These are phyloP conservation scores for Myotis daubentonii DNA, from an alignment of 2,797 vertebrate species.

Conservation along the genomic window DNA sequence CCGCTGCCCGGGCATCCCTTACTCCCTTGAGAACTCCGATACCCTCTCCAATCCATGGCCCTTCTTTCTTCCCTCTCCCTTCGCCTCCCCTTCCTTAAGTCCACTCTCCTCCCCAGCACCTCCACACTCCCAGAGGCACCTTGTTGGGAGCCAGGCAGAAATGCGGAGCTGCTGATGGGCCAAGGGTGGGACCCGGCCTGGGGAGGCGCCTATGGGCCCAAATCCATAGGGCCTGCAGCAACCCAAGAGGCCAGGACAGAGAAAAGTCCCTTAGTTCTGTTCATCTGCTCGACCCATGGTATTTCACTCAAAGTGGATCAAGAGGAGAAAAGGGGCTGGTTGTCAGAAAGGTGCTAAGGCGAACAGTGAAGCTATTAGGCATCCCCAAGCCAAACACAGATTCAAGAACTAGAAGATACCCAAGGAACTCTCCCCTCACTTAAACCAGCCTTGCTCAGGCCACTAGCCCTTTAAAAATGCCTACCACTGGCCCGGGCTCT, in stretches of 20 bases:
- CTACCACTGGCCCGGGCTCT: not conserved
- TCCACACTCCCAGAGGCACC: not conserved
- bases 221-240: not conserved
- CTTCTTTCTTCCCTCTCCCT: not conserved
- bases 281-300: not conserved
- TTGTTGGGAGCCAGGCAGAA: accelerated
- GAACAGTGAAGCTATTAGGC: not conserved
- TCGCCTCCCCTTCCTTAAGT: not conserved
- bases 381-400: not conserved
- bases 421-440: not conserved
- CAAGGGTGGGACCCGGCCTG: not conserved
- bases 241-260: not conserved
- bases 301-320: not conserved
- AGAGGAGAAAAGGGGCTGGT: not conserved
- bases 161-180: not conserved
- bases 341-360: not conserved
- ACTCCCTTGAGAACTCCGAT: not conserved
- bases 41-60: not conserved
- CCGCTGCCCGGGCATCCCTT: not conserved
- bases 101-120: not conserved
- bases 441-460: not conserved
- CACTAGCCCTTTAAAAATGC: not conserved
- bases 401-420: not conserved
- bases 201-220: not conserved
- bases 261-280: not conserved